These are phyloP conservation scores for Euproctis similis DNA, from an alignment of 2,888 invertebrate genomes.

Conservation along the genomic window DNA sequence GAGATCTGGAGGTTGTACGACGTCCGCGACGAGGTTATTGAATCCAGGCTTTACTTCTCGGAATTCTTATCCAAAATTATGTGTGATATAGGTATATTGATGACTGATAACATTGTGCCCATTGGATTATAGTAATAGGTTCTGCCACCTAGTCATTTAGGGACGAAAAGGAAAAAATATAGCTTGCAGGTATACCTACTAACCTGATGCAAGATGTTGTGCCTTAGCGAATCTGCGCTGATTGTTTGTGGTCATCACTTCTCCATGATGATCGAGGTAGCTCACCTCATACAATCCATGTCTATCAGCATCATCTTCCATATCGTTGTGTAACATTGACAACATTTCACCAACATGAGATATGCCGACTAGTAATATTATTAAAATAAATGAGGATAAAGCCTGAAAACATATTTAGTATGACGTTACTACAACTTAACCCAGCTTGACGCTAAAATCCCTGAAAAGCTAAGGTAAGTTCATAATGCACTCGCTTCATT, in stretches of 20 bases:
- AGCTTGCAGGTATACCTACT: too few species aligned
- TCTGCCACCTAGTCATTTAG: neutral
- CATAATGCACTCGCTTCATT: too few species aligned
- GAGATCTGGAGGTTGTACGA: too few species aligned
- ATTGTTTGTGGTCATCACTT: slow-evolving; percentile 62
- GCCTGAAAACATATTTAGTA: slow-evolving; percentile 52
- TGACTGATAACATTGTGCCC: too few species aligned
- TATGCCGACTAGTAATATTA: slow-evolving; percentile 64
- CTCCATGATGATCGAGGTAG: slow-evolving; percentile 54
- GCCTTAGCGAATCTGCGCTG: slow-evolving; percentile 69
- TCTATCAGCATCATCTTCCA: slow-evolving; percentile 69
- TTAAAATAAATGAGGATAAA: slow-evolving; percentile 62
- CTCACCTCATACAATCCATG: slow-evolving; percentile 53
- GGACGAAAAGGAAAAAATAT: neutral
- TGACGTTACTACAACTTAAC: too few species aligned
- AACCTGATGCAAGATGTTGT: slow-evolving; percentile 59
- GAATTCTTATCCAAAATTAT: too few species aligned
- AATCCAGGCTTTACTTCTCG: too few species aligned
- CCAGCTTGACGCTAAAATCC: too few species aligned
- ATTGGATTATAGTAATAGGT: too few species aligned
- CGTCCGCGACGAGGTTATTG: too few species aligned
- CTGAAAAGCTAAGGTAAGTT: too few species aligned
- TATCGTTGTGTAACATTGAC: slow-evolving; percentile 65
- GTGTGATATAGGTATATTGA: too few species aligned
- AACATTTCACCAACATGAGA: slow-evolving; percentile 68